A percentile compares a stretch with the other conserved stretches of the same genome.
Conservation (phyloP, 1,140 invertebrate genomes). For the Philotrypesis tridentata region DNA sequence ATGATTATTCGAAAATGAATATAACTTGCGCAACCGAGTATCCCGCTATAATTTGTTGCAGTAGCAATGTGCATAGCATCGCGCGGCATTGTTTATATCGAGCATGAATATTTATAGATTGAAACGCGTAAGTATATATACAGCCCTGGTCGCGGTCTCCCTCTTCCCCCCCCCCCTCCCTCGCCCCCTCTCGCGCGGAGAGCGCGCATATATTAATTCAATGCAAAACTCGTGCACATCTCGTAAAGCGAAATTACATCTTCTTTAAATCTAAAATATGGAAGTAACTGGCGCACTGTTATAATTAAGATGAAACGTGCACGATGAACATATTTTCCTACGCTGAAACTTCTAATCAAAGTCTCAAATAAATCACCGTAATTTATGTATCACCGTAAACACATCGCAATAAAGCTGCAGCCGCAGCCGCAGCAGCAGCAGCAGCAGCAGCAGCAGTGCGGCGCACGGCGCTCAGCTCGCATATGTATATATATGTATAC, state of each 20-base stretch:
- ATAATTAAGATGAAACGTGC: slow-evolving; percentile 45
- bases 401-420: slow-evolving; percentile 33
- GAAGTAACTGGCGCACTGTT: neutral
- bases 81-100: neutral
- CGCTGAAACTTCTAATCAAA: slow-evolving; percentile 43
- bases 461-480: neutral
- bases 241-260: slow-evolving; percentile 37
- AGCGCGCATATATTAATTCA: slow-evolving; percentile 23
- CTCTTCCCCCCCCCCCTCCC: too few species aligned
- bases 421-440: neutral
- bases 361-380: slow-evolving; percentile 47
- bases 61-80: neutral
- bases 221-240: slow-evolving; percentile 20
- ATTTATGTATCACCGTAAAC: slow-evolving; percentile 48
- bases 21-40: neutral
- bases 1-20: neutral
- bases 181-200: too few species aligned
- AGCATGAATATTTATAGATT: slow-evolving; percentile 9
- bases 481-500: neutral
- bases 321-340: slow-evolving; percentile 35
- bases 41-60: neutral
- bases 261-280: slow-evolving; percentile 45
- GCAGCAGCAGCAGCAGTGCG: neutral
- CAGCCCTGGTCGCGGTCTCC: too few species aligned
- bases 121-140: neutral